phyloP scores from a whole-genome alignment of 37 sponge, comb jelly and placozoan species.

The Chondrilla cf. caribensis region DNA sequence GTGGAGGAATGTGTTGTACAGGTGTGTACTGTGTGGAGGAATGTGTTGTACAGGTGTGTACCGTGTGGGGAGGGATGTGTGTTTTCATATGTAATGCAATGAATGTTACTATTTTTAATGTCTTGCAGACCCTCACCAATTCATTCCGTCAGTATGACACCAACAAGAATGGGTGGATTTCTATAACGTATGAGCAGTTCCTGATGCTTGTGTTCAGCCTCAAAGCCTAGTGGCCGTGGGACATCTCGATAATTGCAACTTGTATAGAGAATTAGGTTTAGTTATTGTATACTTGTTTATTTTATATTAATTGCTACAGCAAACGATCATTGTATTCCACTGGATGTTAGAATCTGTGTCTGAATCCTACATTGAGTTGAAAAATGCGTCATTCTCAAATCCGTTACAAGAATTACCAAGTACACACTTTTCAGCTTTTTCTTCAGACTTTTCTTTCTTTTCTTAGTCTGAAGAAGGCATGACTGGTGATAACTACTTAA shows the following conservation, averaged over 20 bases:
- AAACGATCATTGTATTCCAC: not conserved
- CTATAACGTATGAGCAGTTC: constrained; percentile 96
- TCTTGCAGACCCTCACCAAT: constrained; percentile 84
- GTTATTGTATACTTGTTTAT: not conserved
- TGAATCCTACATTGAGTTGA: too few species aligned
- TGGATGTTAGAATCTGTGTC: too few species aligned
- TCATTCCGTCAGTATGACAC: constrained; percentile 92
- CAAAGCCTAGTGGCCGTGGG: constrained; percentile 54
- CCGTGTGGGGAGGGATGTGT: too few species aligned
- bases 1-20: too few species aligned
- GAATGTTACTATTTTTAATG: not conserved
- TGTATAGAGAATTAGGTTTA: not conserved
- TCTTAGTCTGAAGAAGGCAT: not conserved
- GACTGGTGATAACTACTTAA: too few species aligned
- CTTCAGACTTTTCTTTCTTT: not conserved
- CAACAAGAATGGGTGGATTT: constrained; percentile 93
- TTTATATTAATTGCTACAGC: not conserved
- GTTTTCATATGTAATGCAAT: not conserved
- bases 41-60: too few species aligned
- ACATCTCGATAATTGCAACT: not conserved
- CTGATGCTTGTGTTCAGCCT: constrained; percentile 89
- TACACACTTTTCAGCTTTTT: not conserved
- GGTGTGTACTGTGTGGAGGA: not conserved
- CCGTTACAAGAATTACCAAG: too few species aligned
- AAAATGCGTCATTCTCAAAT: too few species aligned